Percentiles rank a stretch among this genome's conserved stretches.
These are phyloP conservation scores for Bombyx mori DNA, from an alignment of 1,140 invertebrate species.

Conservation along the genomic window ASM3026992v2 NC_085127.1:6777501-6778000, in stretches of 20 bases:
- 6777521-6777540: no score
- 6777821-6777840: constrained; percentile 34
- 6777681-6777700: neutral
- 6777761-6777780: constrained; percentile 14
- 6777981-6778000: no score
- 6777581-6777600: neutral
- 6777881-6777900: no score
- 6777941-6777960: no score
- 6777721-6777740: constrained; percentile 18
- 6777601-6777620: constrained; percentile 3
- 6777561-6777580: no score
- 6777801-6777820: constrained; percentile 28
- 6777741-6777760: constrained; percentile 14
- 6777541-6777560: no score
- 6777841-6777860: constrained; percentile 7
- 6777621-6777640: constrained; percentile 3
- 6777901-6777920: no score
- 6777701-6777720: constrained; percentile 11
- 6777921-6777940: no score
- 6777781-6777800: constrained; percentile 13
- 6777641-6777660: constrained; percentile 1
- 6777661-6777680: constrained; percentile 2
- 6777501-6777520: no score
- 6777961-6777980: no score
- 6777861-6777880: no score